These are phyloP conservation scores for Phodopus roborovskii DNA, from an alignment of 2,113 vertebrate species.

Conservation along the genomic window DNA sequence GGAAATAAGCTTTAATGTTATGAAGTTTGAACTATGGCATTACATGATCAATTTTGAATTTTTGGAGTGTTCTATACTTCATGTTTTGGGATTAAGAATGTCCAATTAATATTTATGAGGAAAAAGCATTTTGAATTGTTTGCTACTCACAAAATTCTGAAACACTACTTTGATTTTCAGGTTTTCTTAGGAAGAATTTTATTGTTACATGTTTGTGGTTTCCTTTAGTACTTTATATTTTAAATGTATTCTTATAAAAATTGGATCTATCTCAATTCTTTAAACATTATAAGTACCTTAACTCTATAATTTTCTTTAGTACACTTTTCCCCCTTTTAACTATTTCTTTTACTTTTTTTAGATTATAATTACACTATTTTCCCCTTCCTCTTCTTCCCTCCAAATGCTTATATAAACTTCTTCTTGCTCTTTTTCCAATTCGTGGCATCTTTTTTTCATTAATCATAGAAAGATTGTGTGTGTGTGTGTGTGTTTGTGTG, in stretches of 20 bases:
- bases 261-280: neutral
- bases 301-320: neutral
- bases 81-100: neutral
- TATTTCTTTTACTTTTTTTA: neutral
- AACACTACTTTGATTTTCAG: slow-evolving; percentile 17
- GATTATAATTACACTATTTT: neutral
- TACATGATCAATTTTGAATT: neutral
- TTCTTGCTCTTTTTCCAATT: too few species aligned
- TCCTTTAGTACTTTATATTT: neutral
- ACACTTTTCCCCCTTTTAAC: neutral
- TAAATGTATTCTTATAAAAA: neutral
- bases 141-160: neutral
- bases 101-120: neutral
- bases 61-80: neutral
- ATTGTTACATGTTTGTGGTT: neutral
- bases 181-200: neutral
- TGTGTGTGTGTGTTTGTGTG: too few species aligned
- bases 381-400: neutral
- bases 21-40: neutral
- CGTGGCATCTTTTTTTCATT: too few species aligned
- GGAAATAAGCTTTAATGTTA: neutral
- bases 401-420: too few species aligned
- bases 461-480: too few species aligned
- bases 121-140: slow-evolving; percentile 7
- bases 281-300: neutral